Evolutionary conservation across 2,888 invertebrate species (phyloP).

Genomic region (Sarcophaga carnaria): DNA sequence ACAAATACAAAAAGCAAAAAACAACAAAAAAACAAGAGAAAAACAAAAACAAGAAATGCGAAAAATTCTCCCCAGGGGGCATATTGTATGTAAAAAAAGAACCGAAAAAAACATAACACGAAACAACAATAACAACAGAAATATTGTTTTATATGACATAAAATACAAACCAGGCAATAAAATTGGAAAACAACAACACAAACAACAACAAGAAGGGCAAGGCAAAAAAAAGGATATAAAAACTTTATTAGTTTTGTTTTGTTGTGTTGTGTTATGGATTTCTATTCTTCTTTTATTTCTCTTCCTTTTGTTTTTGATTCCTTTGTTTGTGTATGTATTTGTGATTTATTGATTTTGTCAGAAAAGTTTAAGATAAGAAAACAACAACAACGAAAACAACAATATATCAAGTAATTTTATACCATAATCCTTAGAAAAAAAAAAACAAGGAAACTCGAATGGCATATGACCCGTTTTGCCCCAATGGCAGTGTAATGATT

Average conservation of each 20-base stretch:
- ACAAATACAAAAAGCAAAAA: not conserved
- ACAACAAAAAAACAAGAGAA: too few species aligned
- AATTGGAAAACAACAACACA: not conserved
- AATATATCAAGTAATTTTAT: not conserved
- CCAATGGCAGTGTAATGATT: slow-evolving; percentile 1
- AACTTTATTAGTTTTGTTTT: slow-evolving; percentile 55
- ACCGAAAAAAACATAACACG: slow-evolving; percentile 7
- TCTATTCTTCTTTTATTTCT: not conserved
- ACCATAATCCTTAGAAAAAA: not conserved
- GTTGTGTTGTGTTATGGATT: slow-evolving; percentile 8
- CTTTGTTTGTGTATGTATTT: slow-evolving; percentile 50
- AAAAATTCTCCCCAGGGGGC: slow-evolving; percentile 63
- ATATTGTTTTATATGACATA: slow-evolving; percentile 61
- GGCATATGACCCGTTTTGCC: not conserved
- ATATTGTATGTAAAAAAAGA: slow-evolving; percentile 52
- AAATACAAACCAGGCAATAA: slow-evolving; percentile 59
- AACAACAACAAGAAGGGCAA: slow-evolving; percentile 8
- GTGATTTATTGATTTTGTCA: slow-evolving; percentile 61
- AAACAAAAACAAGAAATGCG: slow-evolving; percentile 47
- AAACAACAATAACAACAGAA: slow-evolving; percentile 28
- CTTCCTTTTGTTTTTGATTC: not conserved
- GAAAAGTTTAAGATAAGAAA: slow-evolving; percentile 25
- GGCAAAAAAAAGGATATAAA: slow-evolving; percentile 27
- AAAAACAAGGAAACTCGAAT: not conserved
- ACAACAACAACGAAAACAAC: not conserved